These are phyloP conservation scores for Rhynchomys soricoides DNA, from an alignment of 2,113 vertebrate species.

Conservation along the genomic window DNA sequence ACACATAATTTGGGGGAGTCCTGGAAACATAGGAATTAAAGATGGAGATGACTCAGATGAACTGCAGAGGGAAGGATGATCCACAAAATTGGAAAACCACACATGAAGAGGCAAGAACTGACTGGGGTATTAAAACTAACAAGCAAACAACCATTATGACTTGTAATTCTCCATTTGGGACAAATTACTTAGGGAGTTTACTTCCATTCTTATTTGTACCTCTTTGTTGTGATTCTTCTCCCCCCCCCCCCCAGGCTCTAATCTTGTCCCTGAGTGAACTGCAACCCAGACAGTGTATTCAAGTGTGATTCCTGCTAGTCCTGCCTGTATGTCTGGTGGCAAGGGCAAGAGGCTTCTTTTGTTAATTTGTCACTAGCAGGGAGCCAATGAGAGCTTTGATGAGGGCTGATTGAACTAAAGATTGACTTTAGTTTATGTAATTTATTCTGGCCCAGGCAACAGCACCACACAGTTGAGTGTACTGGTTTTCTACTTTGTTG, in stretches of 20 bases:
- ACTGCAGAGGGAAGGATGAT: neutral
- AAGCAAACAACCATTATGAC: slow-evolving; percentile 5
- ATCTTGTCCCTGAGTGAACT: slow-evolving; percentile 40
- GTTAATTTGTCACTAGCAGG: slow-evolving; percentile 46
- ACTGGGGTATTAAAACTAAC: slow-evolving; percentile 7
- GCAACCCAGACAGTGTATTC: neutral
- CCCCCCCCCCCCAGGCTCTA: neutral
- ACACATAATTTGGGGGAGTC: neutral
- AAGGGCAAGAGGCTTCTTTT: slow-evolving; percentile 43
- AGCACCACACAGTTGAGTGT: neutral
- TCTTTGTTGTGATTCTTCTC: slow-evolving; percentile 59
- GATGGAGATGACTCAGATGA: slow-evolving; percentile 15
- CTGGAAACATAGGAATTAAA: slow-evolving; percentile 27
- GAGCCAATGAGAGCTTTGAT: neutral
- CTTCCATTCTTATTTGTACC: slow-evolving; percentile 32
- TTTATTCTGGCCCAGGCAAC: neutral
- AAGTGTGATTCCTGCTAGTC: neutral
- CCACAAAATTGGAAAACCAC: slow-evolving; percentile 48
- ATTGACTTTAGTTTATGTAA: slow-evolving; percentile 27
- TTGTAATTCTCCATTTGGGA: slow-evolving; percentile 48
- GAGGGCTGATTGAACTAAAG: neutral
- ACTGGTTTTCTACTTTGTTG: slow-evolving; percentile 52
- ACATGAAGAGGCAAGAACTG: slow-evolving; percentile 4
- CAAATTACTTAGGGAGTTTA: slow-evolving; percentile 14
- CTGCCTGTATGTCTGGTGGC: slow-evolving; percentile 14